phyloP scores from a whole-genome alignment of 2,113 vertebrate species.

The Cricetomys ansorgei region DNA sequence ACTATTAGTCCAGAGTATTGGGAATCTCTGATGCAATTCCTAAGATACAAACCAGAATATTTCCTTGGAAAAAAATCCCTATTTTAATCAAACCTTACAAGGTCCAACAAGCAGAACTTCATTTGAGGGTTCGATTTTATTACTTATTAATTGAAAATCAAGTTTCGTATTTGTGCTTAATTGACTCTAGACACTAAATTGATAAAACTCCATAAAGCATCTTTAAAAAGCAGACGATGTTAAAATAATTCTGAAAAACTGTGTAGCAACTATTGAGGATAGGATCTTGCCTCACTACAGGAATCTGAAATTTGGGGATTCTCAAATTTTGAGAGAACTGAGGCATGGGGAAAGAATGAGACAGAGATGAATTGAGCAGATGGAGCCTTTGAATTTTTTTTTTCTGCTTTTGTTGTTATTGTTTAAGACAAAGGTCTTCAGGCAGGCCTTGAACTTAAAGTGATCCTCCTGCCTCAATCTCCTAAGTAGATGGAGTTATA shows the following conservation, averaged over 20 bases:
- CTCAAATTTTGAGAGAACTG: background rate
- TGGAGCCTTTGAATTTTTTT: background rate
- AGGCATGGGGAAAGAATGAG: background rate
- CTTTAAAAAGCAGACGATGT: background rate
- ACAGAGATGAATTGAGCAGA: background rate
- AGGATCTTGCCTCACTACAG: background rate
- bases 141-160: constrained; percentile 54
- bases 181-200: constrained; percentile 9
- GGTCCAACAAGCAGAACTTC: constrained; percentile 38
- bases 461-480: background rate
- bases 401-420: background rate
- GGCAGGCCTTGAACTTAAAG: background rate
- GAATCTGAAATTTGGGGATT: background rate
- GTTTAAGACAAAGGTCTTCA: background rate
- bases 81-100: constrained; percentile 44
- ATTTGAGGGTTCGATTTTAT: constrained; percentile 40
- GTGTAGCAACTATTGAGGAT: background rate
- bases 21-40: background rate
- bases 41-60: constrained; percentile 2
- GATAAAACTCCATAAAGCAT: constrained; percentile 11
- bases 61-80: constrained; percentile 26
- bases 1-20: background rate
- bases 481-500: background rate
- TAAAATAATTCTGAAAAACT: background rate
- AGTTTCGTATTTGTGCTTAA: constrained; percentile 51